Percentiles rank a stretch among this genome's conserved stretches.
Evolutionary conservation across 2,797 vertebrate species (phyloP).

Genomic region (Acrossocheilus wenchowensis): DNA sequence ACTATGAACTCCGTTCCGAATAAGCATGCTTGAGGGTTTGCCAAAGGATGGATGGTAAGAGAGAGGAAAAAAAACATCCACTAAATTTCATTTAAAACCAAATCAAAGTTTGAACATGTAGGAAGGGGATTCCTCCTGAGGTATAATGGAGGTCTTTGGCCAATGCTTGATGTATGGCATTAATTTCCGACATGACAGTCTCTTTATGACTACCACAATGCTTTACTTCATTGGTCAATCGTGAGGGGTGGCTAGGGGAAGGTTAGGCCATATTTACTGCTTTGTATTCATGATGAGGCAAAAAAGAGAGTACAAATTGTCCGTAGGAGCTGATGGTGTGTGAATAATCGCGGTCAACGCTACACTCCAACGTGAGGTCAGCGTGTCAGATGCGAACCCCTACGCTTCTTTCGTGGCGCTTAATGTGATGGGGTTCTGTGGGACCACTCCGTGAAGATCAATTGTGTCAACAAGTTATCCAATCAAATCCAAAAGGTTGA

Average conservation of each 20-base stretch:
- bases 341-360: slow-evolving; percentile 50
- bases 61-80: slow-evolving; percentile 44
- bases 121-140: slow-evolving; percentile 55
- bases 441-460: slow-evolving; percentile 31
- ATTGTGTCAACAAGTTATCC: slow-evolving; percentile 30
- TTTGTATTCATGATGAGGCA: slow-evolving; percentile 57
- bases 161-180: slow-evolving; percentile 80
- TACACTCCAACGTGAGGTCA: slow-evolving; percentile 45
- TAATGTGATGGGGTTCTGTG: slow-evolving; percentile 40
- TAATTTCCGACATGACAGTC: slow-evolving; percentile 83
- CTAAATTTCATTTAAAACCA: slow-evolving; percentile 58
- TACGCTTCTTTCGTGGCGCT: not conserved
- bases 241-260: slow-evolving; percentile 42
- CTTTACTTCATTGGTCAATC: slow-evolving; percentile 50
- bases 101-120: slow-evolving; percentile 57
- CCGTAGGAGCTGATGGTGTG: slow-evolving; percentile 57
- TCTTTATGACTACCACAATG: slow-evolving; percentile 76
- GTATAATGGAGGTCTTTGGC: slow-evolving; percentile 62
- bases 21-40: slow-evolving; percentile 10
- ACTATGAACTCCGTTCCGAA: slow-evolving; percentile 38
- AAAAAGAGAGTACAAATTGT: slow-evolving; percentile 76
- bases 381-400: slow-evolving; percentile 29
- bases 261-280: slow-evolving; percentile 63
- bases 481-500: slow-evolving; percentile 20
- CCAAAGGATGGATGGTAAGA: not conserved